Conservation (phyloP, 2,797 vertebrate genomes). For the Gadopsis bispinosus region DNA sequence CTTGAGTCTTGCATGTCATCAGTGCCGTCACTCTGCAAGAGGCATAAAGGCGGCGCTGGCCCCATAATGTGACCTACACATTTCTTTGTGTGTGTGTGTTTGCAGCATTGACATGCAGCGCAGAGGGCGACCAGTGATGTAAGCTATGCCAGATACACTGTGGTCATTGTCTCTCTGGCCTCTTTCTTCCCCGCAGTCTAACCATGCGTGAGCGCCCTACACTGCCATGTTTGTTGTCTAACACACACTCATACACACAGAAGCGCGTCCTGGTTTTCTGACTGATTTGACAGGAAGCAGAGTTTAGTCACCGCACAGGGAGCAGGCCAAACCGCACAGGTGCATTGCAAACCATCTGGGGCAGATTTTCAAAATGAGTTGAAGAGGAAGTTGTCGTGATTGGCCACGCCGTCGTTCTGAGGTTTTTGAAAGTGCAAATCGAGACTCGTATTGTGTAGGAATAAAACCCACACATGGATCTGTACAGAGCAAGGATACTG, state of each 20-base stretch:
- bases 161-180: slow-evolving; percentile 80
- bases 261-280: slow-evolving; percentile 55
- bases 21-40: slow-evolving; percentile 23
- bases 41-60: slow-evolving; percentile 34
- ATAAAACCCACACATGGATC: background rate
- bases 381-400: background rate
- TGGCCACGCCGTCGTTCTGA: background rate
- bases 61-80: slow-evolving; percentile 50
- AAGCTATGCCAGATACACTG: slow-evolving; percentile 81
- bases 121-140: slow-evolving; percentile 76
- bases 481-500: background rate
- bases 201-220: slow-evolving; percentile 74
- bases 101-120: slow-evolving; percentile 58
- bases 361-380: background rate
- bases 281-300: slow-evolving; percentile 62
- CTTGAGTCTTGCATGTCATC: slow-evolving; percentile 38
- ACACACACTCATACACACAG: slow-evolving; percentile 26
- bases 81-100: slow-evolving; percentile 33
- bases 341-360: slow-evolving; percentile 20
- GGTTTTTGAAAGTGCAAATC: background rate
- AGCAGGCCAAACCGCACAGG: slow-evolving; percentile 35
- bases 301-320: slow-evolving; percentile 41
- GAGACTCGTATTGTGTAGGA: background rate
- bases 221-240: slow-evolving; percentile 68
- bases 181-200: slow-evolving; percentile 66